Evolutionary conservation across 1,140 invertebrate genomes (phyloP).

Genomic region (Yoshiicerus persimilis): DNA sequence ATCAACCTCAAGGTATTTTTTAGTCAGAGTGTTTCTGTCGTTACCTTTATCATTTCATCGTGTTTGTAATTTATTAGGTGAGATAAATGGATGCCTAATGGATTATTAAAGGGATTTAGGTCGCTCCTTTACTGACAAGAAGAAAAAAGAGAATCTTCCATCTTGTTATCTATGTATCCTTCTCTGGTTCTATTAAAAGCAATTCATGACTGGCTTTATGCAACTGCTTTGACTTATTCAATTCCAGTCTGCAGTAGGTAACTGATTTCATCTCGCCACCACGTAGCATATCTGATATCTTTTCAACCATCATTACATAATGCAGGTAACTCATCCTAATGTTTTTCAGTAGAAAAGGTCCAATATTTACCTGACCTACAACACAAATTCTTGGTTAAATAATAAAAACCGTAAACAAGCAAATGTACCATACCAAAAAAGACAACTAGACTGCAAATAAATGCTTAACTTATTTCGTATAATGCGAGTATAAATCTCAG

Average conservation of each 20-base stretch:
- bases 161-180: neutral
- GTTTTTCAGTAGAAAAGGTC: neutral
- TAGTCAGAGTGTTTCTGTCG: neutral
- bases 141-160: neutral
- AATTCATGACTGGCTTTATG: neutral
- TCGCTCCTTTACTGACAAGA: neutral
- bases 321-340: neutral
- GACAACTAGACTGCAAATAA: no score
- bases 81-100: slow-evolving; percentile 39
- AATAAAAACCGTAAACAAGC: no score
- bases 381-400: no score
- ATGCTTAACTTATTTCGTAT: no score
- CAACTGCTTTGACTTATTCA: neutral
- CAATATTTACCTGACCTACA: neutral
- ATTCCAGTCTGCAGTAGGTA: neutral
- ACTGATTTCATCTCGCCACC: neutral
- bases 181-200: neutral
- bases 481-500: no score
- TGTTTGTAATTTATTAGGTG: slow-evolving; percentile 36
- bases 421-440: no score
- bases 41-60: slow-evolving; percentile 26
- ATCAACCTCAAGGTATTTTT: neutral
- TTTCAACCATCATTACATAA: neutral
- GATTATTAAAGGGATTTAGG: slow-evolving; percentile 28
- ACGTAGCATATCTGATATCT: neutral